A percentile compares a stretch with the other conserved stretches of the same genome.
These are phyloP conservation scores for Barypeithes pellucidus DNA, from an alignment of 2,888 invertebrate species.

Conservation along the genomic window DNA sequence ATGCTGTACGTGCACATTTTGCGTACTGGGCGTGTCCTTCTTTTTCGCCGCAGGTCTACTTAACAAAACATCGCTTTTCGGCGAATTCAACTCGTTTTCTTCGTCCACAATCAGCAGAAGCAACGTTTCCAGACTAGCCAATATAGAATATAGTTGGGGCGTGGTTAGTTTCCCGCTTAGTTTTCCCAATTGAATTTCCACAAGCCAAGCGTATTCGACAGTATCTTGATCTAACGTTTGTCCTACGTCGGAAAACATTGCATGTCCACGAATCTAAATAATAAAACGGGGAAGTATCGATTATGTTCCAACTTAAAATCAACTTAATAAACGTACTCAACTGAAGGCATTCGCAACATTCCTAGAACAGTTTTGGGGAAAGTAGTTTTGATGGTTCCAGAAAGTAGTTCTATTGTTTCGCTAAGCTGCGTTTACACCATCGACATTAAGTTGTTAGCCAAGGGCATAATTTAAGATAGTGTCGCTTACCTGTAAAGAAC, in stretches of 20 bases:
- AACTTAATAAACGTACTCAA: background rate
- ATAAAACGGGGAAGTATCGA: too few relatives aligned
- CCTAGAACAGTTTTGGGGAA: background rate
- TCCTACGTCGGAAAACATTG: slow-evolving; percentile 92
- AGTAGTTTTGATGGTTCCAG: background rate
- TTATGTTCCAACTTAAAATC: too few relatives aligned
- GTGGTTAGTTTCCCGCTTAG: slow-evolving; percentile 92
- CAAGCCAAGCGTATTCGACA: slow-evolving; percentile 97
- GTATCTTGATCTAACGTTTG: slow-evolving; percentile 91
- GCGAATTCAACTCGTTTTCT: slow-evolving; percentile 92
- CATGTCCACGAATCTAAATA: slow-evolving; percentile 88
- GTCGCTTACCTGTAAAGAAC: slow-evolving; percentile 83
- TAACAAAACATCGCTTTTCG: slow-evolving; percentile 79
- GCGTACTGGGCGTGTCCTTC: slow-evolving; percentile 61
- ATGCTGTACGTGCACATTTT: slow-evolving; percentile 64
- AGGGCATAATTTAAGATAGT: background rate
- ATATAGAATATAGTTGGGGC: slow-evolving; percentile 90
- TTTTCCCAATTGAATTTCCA: slow-evolving; percentile 95
- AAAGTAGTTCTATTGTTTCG: too few relatives aligned
- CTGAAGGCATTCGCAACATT: background rate
- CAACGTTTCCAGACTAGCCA: slow-evolving; percentile 92
- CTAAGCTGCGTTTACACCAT: background rate
- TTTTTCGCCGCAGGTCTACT: slow-evolving; percentile 75
- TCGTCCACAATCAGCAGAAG: slow-evolving; percentile 87
- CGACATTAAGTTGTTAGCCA: too few relatives aligned